phyloP scores from a whole-genome alignment of 2,113 vertebrate species.

The Pyrgilauda ruficollis region DNA sequence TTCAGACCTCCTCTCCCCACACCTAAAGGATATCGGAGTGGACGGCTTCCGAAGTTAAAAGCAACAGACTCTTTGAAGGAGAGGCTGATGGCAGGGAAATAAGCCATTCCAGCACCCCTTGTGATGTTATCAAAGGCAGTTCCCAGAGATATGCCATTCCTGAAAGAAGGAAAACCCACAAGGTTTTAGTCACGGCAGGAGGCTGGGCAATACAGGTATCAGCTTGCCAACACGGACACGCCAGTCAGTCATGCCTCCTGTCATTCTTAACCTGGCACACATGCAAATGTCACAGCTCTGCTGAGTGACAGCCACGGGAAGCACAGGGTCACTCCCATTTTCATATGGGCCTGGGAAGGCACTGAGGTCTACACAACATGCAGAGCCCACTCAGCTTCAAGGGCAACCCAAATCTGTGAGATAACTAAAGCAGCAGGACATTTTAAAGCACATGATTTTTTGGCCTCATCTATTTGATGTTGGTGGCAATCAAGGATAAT shows the following conservation, averaged over 20 bases:
- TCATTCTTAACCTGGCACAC: neutral
- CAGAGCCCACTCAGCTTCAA: neutral
- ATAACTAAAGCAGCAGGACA: neutral
- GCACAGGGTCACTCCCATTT: neutral
- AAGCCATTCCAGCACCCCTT: constrained; percentile 88
- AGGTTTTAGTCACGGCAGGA: neutral
- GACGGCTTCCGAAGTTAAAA: constrained; percentile 96
- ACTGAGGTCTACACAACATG: neutral
- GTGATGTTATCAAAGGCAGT: constrained; percentile 91
- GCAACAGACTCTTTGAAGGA: constrained; percentile 98
- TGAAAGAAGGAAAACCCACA: constrained; percentile 51
- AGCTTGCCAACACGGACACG: neutral
- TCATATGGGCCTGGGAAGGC: neutral
- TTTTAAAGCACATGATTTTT: neutral
- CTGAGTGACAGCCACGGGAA: neutral
- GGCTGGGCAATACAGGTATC: neutral
- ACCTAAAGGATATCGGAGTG: constrained; percentile 93
- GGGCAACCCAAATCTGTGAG: neutral
- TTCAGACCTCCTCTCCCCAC: neutral
- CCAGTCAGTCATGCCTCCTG: neutral
- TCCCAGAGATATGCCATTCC: constrained; percentile 92
- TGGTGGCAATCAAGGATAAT: neutral
- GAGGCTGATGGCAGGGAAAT: constrained; percentile 97
- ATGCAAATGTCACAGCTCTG: neutral
- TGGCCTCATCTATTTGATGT: neutral